Conservation (phyloP, 2,888 invertebrate species). For the Macrophya alboannulata region DNA sequence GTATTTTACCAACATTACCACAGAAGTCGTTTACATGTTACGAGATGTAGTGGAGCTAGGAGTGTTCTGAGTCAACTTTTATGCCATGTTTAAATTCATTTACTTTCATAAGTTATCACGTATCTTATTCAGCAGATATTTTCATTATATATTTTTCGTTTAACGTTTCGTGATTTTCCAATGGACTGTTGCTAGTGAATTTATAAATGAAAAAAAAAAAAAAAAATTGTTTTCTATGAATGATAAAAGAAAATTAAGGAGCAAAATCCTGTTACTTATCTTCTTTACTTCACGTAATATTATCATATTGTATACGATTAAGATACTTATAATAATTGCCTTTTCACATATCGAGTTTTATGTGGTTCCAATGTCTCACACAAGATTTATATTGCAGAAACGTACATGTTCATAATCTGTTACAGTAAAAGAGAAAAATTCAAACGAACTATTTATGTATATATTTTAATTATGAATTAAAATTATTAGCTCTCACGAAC, state of each 20-base stretch:
- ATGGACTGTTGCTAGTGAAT: constrained; percentile 16
- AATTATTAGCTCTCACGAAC: background rate
- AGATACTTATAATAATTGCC: constrained; percentile 16
- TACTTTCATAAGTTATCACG: background rate
- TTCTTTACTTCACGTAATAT: constrained; percentile 28
- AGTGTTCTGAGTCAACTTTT: constrained; percentile 29
- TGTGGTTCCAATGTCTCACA: constrained; percentile 22
- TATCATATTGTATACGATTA: constrained; percentile 45
- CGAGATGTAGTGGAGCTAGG: background rate
- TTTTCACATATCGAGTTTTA: constrained; percentile 43
- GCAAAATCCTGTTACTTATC: background rate
- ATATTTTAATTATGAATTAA: background rate
- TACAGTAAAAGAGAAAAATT: background rate
- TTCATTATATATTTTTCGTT: background rate
- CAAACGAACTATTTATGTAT: constrained; percentile 24
- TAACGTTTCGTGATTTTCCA: background rate
- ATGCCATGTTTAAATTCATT: constrained; percentile 27
- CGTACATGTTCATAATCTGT: constrained; percentile 21
- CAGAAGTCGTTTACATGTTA: background rate
- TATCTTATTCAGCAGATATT: background rate
- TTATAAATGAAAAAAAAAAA: background rate
- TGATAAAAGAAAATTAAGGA: background rate
- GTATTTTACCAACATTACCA: constrained; percentile 30
- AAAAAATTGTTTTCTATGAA: background rate
- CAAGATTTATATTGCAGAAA: constrained; percentile 19